Conservation (phyloP, 64 coral and sea anemone species). For the Actinia equina region DNA sequence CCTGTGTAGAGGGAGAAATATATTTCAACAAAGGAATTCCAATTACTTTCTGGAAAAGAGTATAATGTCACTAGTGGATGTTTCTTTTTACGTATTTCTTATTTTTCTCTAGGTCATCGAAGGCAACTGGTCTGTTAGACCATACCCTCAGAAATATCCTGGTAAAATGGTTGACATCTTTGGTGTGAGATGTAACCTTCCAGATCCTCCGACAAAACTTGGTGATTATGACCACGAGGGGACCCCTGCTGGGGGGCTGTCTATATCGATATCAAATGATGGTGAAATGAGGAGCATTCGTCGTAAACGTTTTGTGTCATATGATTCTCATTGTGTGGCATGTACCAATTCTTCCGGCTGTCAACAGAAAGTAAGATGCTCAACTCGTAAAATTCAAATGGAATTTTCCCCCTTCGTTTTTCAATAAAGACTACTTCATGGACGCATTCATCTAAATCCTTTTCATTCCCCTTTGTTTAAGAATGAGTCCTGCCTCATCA, state of each 20-base stretch:
- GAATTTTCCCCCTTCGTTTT: too few relatives aligned
- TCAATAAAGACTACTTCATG: too few relatives aligned
- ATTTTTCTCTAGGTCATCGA: neutral
- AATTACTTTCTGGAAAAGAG: too few relatives aligned
- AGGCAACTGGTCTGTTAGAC: constrained; percentile 32
- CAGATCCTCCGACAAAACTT: constrained; percentile 23
- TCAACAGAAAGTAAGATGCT: neutral
- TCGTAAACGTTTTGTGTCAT: neutral
- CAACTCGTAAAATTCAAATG: neutral
- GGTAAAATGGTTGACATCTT: constrained; percentile 52
- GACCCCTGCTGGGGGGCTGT: constrained; percentile 28
- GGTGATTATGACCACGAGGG: constrained; percentile 14
- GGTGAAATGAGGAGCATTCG: too few relatives aligned
- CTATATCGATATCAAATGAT: constrained; percentile 20
- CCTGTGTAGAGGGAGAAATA: too few relatives aligned
- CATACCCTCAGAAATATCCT: constrained; percentile 1
- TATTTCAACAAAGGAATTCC: too few relatives aligned
- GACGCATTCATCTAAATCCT: too few relatives aligned
- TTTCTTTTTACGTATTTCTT: neutral
- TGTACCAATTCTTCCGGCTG: neutral
- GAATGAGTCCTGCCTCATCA: constrained; percentile 33
- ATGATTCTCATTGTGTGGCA: neutral
- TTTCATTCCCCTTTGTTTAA: neutral
- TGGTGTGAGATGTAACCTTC: constrained; percentile 47
- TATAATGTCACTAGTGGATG: too few relatives aligned